Evolutionary conservation across 2,113 vertebrate species (phyloP).

Genomic region (Mastomys coucha): DNA sequence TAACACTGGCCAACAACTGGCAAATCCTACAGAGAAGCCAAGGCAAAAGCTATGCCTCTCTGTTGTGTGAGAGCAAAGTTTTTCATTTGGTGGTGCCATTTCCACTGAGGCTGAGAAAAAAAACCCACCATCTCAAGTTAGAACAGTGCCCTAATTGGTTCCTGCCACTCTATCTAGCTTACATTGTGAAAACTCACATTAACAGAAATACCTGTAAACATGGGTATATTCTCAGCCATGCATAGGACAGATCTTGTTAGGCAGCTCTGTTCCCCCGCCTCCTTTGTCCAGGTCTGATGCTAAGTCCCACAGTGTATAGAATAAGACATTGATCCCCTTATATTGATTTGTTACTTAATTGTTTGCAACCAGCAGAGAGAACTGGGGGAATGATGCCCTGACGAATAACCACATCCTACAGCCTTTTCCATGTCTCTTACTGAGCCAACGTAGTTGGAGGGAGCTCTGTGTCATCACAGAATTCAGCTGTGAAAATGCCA

Average conservation of each 20-base stretch:
- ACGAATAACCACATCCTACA: not conserved
- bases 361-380: not conserved
- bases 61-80: not conserved
- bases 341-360: slow-evolving; percentile 37
- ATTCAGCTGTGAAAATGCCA: slow-evolving; percentile 15
- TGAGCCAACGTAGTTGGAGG: not conserved
- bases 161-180: not conserved
- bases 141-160: not conserved
- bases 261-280: not conserved
- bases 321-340: not conserved
- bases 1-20: not conserved
- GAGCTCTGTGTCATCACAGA: not conserved
- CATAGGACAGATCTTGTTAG: not conserved
- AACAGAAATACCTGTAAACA: not conserved
- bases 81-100: not conserved
- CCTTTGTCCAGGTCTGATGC: not conserved
- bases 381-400: not conserved
- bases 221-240: not conserved
- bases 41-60: not conserved
- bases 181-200: not conserved
- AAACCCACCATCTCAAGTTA: not conserved
- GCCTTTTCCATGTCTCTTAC: not conserved
- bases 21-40: not conserved
- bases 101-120: not conserved
- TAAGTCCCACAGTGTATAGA: not conserved